Percentiles rank a stretch among this genome's conserved stretches.
Conservation (phyloP, 2,888 invertebrate genomes). For the Leptothorax acervorum region DNA sequence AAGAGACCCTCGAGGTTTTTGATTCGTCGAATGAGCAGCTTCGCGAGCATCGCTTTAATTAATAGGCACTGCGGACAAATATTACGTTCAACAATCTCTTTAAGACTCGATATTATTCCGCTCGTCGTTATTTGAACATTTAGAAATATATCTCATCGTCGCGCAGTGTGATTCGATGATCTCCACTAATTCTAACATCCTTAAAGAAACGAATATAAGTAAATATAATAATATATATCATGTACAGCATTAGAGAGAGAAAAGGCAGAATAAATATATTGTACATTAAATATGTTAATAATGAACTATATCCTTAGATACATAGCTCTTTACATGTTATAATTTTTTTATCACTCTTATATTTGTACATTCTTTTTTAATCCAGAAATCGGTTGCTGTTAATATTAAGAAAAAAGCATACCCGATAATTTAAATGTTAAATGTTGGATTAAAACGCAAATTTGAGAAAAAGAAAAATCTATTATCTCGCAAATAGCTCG, state of each 20-base stretch:
- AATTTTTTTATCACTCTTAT: slow-evolving; percentile 1
- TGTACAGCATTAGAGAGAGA: neutral
- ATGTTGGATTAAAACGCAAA: neutral
- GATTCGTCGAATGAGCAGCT: slow-evolving; percentile 6
- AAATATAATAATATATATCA: slow-evolving; percentile 9
- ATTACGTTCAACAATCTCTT: neutral
- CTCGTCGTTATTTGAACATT: neutral
- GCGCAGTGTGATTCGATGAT: neutral
- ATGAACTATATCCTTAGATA: neutral
- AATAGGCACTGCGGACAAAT: slow-evolving; percentile 43
- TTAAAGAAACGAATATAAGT: slow-evolving; percentile 3
- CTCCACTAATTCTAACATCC: slow-evolving; percentile 8
- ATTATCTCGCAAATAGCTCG: neutral
- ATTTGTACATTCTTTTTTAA: slow-evolving; percentile 28
- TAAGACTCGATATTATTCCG: neutral
- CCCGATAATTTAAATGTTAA: neutral
- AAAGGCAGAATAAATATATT: slow-evolving; percentile 39
- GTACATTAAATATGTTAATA: slow-evolving; percentile 31
- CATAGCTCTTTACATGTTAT: slow-evolving; percentile 30
- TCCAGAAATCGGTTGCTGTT: neutral
- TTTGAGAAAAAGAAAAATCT: neutral
- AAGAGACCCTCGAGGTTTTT: neutral
- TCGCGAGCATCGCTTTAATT: neutral
- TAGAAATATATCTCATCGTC: slow-evolving; percentile 2
- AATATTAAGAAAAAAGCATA: slow-evolving; percentile 9